These are phyloP conservation scores for Ladona fulva DNA, from an alignment of 1,140 invertebrate genomes.

Conservation along the genomic window DNA sequence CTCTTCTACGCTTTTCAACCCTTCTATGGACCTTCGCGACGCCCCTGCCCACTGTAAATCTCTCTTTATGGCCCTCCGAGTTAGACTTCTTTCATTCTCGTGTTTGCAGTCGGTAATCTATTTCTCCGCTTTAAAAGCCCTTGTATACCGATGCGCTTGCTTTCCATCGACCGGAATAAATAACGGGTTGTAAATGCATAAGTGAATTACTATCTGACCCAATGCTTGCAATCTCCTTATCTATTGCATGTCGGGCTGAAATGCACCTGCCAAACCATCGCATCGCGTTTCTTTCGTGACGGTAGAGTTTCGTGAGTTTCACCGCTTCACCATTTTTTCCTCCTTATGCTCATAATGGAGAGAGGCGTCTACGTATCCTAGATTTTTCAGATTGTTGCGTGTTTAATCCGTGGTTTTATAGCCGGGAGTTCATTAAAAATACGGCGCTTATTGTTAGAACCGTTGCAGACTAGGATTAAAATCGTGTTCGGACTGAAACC, in stretches of 20 bases:
- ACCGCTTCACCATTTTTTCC: too few relatives aligned
- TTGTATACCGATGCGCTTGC: not conserved
- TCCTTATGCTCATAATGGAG: too few relatives aligned
- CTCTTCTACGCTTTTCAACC: too few relatives aligned
- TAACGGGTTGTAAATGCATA: slow-evolving; percentile 4
- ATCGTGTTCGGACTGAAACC: too few relatives aligned
- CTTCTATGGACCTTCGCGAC: too few relatives aligned
- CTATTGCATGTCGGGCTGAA: not conserved
- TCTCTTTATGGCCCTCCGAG: not conserved
- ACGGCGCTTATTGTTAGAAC: too few relatives aligned
- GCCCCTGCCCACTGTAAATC: not conserved
- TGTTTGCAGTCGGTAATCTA: slow-evolving; percentile 2
- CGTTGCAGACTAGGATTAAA: too few relatives aligned
- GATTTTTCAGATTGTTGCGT: too few relatives aligned
- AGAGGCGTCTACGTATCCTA: too few relatives aligned
- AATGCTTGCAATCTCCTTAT: not conserved
- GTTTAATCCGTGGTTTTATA: too few relatives aligned
- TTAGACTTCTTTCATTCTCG: not conserved
- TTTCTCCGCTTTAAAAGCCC: not conserved
- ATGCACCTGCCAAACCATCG: slow-evolving; percentile 2
- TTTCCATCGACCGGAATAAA: not conserved
- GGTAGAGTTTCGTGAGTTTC: too few relatives aligned
- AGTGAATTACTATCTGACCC: slow-evolving; percentile 9
- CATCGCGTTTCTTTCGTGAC: not conserved
- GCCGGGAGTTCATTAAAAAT: too few relatives aligned